Conservation (phyloP, 2,797 vertebrate genomes). For the Caiman crocodilus region DNA sequence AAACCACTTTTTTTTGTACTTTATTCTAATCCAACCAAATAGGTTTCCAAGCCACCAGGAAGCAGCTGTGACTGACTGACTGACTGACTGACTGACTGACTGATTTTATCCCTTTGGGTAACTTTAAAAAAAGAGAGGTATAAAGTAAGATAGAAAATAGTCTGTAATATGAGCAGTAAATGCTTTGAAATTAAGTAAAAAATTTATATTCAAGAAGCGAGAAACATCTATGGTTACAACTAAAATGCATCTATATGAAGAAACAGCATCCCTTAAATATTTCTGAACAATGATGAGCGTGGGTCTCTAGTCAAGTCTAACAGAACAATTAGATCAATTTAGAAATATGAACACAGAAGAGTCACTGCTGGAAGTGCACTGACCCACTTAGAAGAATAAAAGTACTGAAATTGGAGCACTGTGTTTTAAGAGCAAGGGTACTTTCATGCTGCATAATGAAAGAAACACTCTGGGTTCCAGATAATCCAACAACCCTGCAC, state of each 20-base stretch:
- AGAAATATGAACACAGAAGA: neutral
- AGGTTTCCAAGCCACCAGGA: rapidly evolving
- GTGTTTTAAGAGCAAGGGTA: too few species aligned
- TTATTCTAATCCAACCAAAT: neutral
- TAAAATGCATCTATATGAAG: neutral
- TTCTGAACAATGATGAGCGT: neutral
- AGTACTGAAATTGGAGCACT: too few species aligned
- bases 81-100: too few species aligned
- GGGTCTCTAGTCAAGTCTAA: neutral
- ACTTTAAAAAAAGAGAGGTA: too few species aligned
- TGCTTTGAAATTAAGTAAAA: neutral
- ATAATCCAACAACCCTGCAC: too few species aligned
- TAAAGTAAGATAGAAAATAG: too few species aligned
- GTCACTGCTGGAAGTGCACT: neutral
- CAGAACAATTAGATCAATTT: neutral
- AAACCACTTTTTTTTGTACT: neutral
- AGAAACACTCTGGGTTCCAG: too few species aligned
- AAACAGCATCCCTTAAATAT: neutral
- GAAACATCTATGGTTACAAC: neutral
- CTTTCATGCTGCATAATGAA: too few species aligned
- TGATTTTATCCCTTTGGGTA: too few species aligned
- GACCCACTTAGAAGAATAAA: neutral
- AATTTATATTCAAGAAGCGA: neutral
- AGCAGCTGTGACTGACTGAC: neutral
- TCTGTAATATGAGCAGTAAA: neutral